Evolutionary conservation across 92 coral and sea anemone species (phyloP).

Genomic region (Epizoanthus ramosus): DNA sequence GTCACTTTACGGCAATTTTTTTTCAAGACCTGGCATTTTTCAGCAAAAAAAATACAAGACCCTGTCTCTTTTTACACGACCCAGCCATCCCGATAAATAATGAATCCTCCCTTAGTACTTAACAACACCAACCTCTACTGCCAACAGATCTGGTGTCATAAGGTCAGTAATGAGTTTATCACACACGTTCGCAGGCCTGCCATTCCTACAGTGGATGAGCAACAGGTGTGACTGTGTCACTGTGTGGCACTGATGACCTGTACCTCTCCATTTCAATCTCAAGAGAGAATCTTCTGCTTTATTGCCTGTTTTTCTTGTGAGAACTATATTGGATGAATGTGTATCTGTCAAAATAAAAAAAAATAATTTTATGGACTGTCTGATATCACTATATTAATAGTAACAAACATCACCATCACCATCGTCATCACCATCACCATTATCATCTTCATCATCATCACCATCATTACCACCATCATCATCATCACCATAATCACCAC

Average conservation of each 20-base stretch:
- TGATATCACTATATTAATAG: neutral
- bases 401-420: neutral
- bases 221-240: neutral
- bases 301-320: neutral
- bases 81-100: too few relatives aligned
- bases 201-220: constrained; percentile 3
- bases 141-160: constrained; percentile 28
- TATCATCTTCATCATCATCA: neutral
- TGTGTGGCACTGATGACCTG: neutral
- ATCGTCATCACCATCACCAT: constrained; percentile 3
- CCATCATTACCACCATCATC: neutral
- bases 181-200: constrained; percentile 21
- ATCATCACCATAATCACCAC: neutral
- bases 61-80: too few relatives aligned
- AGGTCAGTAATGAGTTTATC: constrained; percentile 8
- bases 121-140: constrained; percentile 19
- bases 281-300: constrained; percentile 23
- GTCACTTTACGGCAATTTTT: too few relatives aligned
- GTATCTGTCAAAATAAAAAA: neutral
- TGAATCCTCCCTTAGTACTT: too few relatives aligned
- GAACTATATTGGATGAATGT: neutral
- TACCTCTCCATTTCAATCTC: constrained; percentile 1
- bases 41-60: too few relatives aligned
- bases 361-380: neutral
- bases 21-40: too few relatives aligned